Percentiles rank a stretch among this genome's conserved stretches.
These are phyloP conservation scores for Hemitrygon akajei DNA, from an alignment of 2,797 vertebrate genomes.

Conservation along the genomic window DNA sequence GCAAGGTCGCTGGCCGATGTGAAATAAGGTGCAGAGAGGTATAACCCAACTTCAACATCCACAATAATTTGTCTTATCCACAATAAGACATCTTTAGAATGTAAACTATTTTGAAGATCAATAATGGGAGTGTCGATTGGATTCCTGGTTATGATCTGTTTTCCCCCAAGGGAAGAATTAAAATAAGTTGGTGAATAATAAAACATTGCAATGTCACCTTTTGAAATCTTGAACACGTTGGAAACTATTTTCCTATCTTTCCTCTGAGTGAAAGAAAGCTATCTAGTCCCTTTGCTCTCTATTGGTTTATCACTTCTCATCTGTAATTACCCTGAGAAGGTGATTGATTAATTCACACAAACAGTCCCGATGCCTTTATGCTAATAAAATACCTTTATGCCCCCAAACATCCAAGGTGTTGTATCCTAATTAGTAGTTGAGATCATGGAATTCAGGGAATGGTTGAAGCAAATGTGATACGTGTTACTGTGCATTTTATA, in stretches of 20 bases:
- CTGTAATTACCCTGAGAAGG: not conserved
- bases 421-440: too few species aligned
- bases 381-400: not conserved
- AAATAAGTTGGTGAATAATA: not conserved
- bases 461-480: too few species aligned
- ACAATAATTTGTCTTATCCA: too few species aligned
- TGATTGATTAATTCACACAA: not conserved
- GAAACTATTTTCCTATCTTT: not conserved
- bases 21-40: too few species aligned
- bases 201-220: not conserved
- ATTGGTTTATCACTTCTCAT: not conserved
- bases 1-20: too few species aligned
- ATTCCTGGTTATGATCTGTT: not conserved
- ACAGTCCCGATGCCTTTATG: too few species aligned
- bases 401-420: not conserved
- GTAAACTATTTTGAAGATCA: too few species aligned
- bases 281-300: not conserved
- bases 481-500: too few species aligned
- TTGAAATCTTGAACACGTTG: not conserved
- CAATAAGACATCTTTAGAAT: too few species aligned
- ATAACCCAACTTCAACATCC: not conserved
- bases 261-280: too few species aligned
- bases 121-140: not conserved
- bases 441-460: too few species aligned
- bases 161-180: not conserved